These are phyloP conservation scores for Okapia johnstoni DNA, from an alignment of 2,113 vertebrate genomes.

Conservation along the genomic window DNA sequence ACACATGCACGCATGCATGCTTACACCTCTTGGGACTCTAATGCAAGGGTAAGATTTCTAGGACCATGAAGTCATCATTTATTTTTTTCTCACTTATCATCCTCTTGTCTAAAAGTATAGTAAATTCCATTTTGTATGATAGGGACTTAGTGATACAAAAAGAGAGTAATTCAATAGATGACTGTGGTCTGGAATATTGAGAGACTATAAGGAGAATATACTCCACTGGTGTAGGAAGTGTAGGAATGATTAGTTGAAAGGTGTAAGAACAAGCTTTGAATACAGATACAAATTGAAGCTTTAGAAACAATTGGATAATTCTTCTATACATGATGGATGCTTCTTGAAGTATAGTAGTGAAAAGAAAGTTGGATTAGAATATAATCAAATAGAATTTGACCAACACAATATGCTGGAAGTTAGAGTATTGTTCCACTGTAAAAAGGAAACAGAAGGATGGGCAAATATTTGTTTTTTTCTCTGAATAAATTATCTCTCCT, in stretches of 20 bases:
- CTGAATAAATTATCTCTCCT: neutral
- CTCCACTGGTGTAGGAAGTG: neutral
- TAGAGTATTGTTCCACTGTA: neutral
- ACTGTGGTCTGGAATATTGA: neutral
- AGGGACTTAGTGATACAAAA: neutral
- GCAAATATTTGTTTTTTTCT: neutral
- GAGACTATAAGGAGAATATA: neutral
- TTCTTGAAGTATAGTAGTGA: neutral
- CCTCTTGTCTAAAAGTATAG: neutral
- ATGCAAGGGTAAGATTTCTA: neutral
- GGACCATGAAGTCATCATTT: neutral
- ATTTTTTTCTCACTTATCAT: neutral
- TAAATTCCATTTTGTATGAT: neutral
- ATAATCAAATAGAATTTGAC: neutral
- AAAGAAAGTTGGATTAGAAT: neutral
- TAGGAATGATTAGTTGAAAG: neutral
- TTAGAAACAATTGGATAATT: neutral
- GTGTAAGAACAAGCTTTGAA: neutral
- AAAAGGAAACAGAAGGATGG: neutral
- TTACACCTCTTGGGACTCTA: neutral
- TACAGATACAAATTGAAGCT: neutral
- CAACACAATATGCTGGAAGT: neutral
- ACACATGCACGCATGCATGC: neutral
- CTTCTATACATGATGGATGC: neutral
- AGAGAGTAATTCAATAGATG: neutral